phyloP scores from a whole-genome alignment of 2,113 vertebrate species.

The Bombycilla garrulus region DNA sequence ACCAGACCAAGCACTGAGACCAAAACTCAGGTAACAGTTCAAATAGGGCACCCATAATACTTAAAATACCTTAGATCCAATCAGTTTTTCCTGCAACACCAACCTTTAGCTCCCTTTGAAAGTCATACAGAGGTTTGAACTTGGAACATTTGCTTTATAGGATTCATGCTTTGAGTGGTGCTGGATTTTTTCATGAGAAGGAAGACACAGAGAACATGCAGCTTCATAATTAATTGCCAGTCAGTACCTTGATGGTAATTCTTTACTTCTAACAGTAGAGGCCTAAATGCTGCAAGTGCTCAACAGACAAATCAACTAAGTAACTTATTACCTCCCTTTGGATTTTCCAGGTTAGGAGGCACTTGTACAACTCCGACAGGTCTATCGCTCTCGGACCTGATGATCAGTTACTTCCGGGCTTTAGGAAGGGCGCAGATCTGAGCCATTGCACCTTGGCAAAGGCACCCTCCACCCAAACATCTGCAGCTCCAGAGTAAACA shows the following conservation, averaged over 20 bases:
- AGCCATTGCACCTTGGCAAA: rapidly evolving
- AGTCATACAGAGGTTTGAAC: neutral
- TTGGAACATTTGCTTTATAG: neutral
- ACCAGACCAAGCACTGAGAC: neutral
- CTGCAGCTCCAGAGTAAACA: neutral
- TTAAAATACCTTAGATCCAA: neutral
- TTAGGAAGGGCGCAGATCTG: neutral
- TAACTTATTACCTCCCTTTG: neutral
- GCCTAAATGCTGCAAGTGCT: neutral
- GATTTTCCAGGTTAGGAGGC: neutral
- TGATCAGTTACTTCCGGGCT: neutral
- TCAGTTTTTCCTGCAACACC: neutral
- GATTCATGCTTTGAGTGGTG: neutral
- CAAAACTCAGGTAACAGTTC: neutral
- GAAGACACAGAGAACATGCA: neutral
- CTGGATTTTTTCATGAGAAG: neutral
- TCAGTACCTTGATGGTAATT: neutral
- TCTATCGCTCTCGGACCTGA: neutral
- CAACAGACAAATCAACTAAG: neutral
- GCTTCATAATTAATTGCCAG: neutral
- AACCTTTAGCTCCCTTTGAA: neutral
- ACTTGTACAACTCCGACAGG: neutral
- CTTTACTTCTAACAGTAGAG: neutral
- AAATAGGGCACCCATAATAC: neutral
- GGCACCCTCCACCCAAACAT: neutral